Base-by-base conservation (phyloP, 2,113 vertebrate species). In the Aphyosemion australe region DNA sequence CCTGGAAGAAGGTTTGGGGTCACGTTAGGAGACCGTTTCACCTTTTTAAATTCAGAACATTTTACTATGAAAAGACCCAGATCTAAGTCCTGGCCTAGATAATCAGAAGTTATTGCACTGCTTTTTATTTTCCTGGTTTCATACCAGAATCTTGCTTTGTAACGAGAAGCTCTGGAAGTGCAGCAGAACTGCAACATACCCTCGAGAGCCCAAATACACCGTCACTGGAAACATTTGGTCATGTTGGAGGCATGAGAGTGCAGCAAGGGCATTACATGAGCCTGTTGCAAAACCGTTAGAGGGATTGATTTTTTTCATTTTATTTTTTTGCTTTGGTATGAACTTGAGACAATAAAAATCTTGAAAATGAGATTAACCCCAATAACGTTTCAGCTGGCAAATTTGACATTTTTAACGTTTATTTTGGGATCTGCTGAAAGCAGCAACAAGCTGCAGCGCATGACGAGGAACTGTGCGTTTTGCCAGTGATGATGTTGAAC, bases 181-280 rank as follows among this genome's bases (percentile, higher is more conserved):
- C 66, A 65, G 41, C n/a, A 19, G 57, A 43, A 48, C 26, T 53
- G 64, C 42, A 18, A 11, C 6, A 5, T 57, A 26, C 48, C 64
- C 13, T 32, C 64, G 65, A 20, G 34, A 72, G 58, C 48, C 15
- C 72, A 78, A 83, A 80, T 82, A 86, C 89, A 80, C 14, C 74
- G 20, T 62, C 72, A 76, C 61, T 74, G 72, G 79, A 87, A 86
- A 83, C 69, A 76, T 72, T 74, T 47, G 34, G 61, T 80, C 76
- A 65, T 74, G 52, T 49, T 12, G 0, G 47, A 65, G 65, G 62
- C 42, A 63, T 21, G 18, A 16, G 14, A 45, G 43, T 37, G 41
- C 34, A 7, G 14, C 1, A 12, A 70, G 56, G 26, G 61, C 1
- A 31, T 16, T 53, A 15, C 65, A 61, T 65, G 67, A 48, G 34